Evolutionary conservation across 2,797 vertebrate genomes (phyloP).

Genomic region (Avahi laniger): DNA sequence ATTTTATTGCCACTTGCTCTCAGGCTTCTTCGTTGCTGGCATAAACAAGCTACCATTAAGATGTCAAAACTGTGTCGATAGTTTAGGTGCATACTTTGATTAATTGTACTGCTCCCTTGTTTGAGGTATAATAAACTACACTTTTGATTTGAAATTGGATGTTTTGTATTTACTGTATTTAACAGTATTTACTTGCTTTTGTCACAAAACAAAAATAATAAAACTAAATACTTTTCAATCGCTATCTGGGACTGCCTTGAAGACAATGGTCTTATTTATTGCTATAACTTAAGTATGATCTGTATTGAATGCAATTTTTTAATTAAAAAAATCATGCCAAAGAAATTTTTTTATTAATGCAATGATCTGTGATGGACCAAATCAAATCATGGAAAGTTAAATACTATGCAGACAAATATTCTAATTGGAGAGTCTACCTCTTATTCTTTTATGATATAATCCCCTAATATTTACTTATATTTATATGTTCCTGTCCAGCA

Average conservation of each 20-base stretch:
- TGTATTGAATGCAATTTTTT: neutral
- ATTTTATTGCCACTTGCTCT: no score
- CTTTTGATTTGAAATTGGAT: no score
- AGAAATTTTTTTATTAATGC: neutral
- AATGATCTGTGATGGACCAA: neutral
- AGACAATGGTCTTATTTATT: neutral
- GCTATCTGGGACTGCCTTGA: neutral
- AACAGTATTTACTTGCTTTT: neutral
- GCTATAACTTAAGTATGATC: neutral
- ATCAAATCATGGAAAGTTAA: neutral
- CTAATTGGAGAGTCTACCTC: neutral
- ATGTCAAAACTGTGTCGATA: no score
- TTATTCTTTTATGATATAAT: neutral
- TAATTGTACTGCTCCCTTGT: no score
- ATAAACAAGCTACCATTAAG: no score
- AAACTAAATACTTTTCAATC: neutral
- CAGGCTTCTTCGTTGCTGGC: no score
- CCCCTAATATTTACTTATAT: neutral
- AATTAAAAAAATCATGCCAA: neutral
- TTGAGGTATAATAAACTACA: no score
- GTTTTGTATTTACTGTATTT: no score
- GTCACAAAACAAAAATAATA: neutral
- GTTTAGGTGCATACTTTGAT: no score
- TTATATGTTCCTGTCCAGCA: neutral
- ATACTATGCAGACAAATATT: neutral